Percentiles rank a stretch among this genome's conserved stretches.
phyloP scores from a whole-genome alignment of 2,888 invertebrate genomes.

The Pachymerium ferrugineum region DNA sequence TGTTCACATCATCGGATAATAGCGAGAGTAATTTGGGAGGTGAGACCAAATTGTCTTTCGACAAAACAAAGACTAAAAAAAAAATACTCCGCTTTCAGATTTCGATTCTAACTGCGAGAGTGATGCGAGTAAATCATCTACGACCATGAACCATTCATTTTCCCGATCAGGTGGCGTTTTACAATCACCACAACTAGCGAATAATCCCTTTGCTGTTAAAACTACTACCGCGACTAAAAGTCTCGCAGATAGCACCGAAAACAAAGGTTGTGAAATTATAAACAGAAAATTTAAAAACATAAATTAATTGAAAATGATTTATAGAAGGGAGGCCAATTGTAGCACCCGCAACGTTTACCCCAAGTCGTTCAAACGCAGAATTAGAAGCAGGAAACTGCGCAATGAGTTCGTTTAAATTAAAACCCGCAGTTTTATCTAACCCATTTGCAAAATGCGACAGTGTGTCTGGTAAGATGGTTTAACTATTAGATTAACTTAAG shows the following conservation, averaged over 20 bases:
- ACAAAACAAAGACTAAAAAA: background rate
- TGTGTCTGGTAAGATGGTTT: background rate
- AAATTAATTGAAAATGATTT: background rate
- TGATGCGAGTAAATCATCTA: background rate
- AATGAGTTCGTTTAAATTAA: conserved; percentile 10
- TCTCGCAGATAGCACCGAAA: conserved; percentile 15
- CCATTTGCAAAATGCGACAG: conserved; percentile 28
- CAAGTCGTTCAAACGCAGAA: background rate
- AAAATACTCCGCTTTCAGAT: background rate
- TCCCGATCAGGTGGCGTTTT: background rate
- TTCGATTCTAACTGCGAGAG: background rate
- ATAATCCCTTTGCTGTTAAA: conserved; percentile 29
- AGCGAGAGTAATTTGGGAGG: conserved; percentile 12
- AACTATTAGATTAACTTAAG: background rate
- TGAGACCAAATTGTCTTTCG: background rate
- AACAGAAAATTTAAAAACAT: too few relatives aligned
- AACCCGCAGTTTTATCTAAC: background rate
- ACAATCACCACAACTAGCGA: background rate
- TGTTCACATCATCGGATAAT: background rate
- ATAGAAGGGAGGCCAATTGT: conserved; percentile 1
- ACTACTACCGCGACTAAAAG: background rate
- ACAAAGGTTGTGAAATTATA: too few relatives aligned
- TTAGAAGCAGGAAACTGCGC: background rate
- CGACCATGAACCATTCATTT: background rate
- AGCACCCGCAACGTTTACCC: conserved; percentile 14